These are phyloP conservation scores for Enteromius trimaculatus DNA, from an alignment of 2,797 vertebrate species.

Conservation along the genomic window DNA sequence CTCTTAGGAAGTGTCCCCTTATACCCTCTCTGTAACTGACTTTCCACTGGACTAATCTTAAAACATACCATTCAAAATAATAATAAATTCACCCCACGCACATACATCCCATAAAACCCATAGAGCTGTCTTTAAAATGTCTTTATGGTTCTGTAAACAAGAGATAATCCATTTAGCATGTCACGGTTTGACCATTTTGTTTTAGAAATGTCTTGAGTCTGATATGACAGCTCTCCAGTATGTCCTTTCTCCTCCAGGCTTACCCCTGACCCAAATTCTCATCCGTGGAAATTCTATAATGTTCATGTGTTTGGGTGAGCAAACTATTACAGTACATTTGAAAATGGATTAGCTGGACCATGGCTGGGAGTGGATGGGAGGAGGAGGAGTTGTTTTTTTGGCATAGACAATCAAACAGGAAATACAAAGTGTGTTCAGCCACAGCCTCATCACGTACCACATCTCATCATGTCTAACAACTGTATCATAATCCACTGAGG, in stretches of 20 bases:
- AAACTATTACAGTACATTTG: constrained; percentile 31
- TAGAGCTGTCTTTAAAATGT: neutral
- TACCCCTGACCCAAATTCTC: constrained; percentile 26
- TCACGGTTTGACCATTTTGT: constrained; percentile 15
- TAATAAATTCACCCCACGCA: constrained; percentile 24
- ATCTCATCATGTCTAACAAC: constrained; percentile 58
- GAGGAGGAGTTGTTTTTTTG: constrained; percentile 52
- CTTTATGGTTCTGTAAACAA: neutral
- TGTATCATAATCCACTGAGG: constrained; percentile 52
- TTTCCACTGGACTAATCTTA: constrained; percentile 21
- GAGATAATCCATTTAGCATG: constrained; percentile 43
- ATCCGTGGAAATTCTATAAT: constrained; percentile 10
- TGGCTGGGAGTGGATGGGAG: constrained; percentile 43
- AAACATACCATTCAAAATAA: constrained; percentile 2
- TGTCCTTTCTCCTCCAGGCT: constrained; percentile 3
- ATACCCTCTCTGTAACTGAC: constrained; percentile 14
- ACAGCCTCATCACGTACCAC: constrained; percentile 59
- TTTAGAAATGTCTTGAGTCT: neutral
- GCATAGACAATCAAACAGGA: constrained; percentile 62
- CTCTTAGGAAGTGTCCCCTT: constrained; percentile 5
- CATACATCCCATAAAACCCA: constrained; percentile 23
- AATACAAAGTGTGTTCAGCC: constrained; percentile 58
- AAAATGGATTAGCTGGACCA: constrained; percentile 34
- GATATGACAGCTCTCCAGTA: neutral
- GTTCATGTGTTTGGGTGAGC: constrained; percentile 45